A percentile compares a stretch with the other conserved stretches of the same genome.
Evolutionary conservation across 2,113 vertebrate species (phyloP).

Genomic region (Pelecanoides urinatrix): DNA sequence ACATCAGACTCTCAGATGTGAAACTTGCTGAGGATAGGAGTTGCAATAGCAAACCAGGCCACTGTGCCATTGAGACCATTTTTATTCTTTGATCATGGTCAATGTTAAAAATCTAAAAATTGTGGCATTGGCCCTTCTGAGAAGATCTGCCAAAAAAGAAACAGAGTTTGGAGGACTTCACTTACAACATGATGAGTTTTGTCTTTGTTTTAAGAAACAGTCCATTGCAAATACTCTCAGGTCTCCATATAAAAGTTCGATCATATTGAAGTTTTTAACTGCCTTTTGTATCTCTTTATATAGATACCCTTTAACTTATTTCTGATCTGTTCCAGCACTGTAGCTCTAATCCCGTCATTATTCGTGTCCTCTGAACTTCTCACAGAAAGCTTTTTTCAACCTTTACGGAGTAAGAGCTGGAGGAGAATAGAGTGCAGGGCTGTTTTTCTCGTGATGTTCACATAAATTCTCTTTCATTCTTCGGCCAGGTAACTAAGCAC

Average conservation of each 20-base stretch:
- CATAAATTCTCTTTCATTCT: neutral
- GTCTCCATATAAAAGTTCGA: neutral
- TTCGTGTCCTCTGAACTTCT: neutral
- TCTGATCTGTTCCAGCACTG: neutral
- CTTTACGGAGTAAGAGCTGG: neutral
- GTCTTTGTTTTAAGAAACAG: neutral
- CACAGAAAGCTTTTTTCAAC: neutral
- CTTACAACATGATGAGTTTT: neutral
- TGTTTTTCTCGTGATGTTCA: neutral
- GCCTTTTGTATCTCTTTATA: neutral
- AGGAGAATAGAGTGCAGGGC: neutral
- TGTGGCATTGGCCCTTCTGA: neutral
- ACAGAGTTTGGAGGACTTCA: neutral
- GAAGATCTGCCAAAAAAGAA: neutral
- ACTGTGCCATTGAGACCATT: neutral
- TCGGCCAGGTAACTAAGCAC: neutral
- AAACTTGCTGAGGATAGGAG: neutral
- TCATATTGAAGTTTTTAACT: neutral
- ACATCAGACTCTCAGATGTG: neutral
- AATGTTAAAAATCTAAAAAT: neutral
- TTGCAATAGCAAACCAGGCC: neutral
- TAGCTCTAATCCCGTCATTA: neutral
- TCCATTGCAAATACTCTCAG: neutral
- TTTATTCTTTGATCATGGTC: neutral
- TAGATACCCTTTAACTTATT: neutral